Base-by-base conservation (phyloP, 2,888 invertebrate genomes). In the Lymantria monacha region DNA sequence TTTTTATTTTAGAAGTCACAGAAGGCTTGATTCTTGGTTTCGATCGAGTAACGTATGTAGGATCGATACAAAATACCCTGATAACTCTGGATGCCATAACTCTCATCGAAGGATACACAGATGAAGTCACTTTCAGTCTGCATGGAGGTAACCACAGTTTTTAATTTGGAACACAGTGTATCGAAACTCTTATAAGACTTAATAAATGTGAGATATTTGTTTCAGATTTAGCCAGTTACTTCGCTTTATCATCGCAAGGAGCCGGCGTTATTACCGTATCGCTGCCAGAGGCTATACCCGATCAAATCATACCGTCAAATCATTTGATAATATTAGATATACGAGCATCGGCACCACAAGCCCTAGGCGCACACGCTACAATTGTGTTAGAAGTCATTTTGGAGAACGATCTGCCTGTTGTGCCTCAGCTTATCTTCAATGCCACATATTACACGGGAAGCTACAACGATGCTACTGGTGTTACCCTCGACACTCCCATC, bases 361-460 rank as follows among this genome's bases (percentile, higher is more conserved):
- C 60, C 1, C 13, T 62, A 7, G 30, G 68, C 0, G 66, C 68
- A 8, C 46, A 54, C 42, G 58, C 71, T 3, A 59, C 66, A n/a
- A 49, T 72, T n/a, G 57, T 71, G n/a, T 49, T 72, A 7, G 59
- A 66, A 51, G 53, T 61, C 7, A 41, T 53, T 3, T 22, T 47
- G 15, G 55, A 60, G 7, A 48, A 55, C 0, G 49, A 52, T 5
- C 22, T 14, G 2, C 30, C 43, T 3, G 9, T 49, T 0, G 22
- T 13, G 10, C 41, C 46, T 15, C 46, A 47, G 33, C 54, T 67
- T 0, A 46, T 54, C 0, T 72, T 74, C 43, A 52, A 45, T 31
- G 13, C 48, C 15, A 46, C 67, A 3, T 76, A 61, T 49, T 79
- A 76, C 51, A 66, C 66, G 2, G 79, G 77, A 10, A 48, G 56